Percentiles rank a stretch among this genome's conserved stretches.
phyloP scores from a whole-genome alignment of 2,797 vertebrate species.

The Pangasius mekongensis region DNA sequence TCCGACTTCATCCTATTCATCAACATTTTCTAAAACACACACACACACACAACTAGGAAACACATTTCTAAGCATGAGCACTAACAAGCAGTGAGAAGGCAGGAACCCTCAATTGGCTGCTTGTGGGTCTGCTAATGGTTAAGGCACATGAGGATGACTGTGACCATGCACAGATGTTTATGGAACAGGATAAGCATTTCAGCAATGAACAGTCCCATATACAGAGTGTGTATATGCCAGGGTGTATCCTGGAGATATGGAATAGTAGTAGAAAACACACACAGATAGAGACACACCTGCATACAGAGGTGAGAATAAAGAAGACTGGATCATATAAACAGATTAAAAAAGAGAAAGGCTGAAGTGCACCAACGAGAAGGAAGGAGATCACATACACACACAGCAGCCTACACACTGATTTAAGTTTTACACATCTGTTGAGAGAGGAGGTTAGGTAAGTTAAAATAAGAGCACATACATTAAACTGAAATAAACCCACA shows the following conservation, averaged over 20 bases:
- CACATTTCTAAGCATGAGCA: slow-evolving; percentile 23
- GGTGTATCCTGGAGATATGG: slow-evolving; percentile 13
- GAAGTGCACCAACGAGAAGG: slow-evolving; percentile 19
- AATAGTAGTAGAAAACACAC: slow-evolving; percentile 14
- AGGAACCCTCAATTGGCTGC: slow-evolving; percentile 38
- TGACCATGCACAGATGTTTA: slow-evolving; percentile 39
- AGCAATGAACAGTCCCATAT: slow-evolving; percentile 58
- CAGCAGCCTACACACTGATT: slow-evolving; percentile 39
- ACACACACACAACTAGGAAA: slow-evolving; percentile 26
- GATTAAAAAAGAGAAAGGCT: slow-evolving; percentile 34
- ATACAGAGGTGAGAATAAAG: neutral
- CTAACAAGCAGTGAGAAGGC: slow-evolving; percentile 27
- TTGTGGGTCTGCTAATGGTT: slow-evolving; percentile 42
- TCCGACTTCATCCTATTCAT: slow-evolving; percentile 3
- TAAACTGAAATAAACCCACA: neutral
- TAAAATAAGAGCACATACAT: slow-evolving; percentile 24
- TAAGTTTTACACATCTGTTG: slow-evolving; percentile 58
- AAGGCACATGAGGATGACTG: slow-evolving; percentile 57
- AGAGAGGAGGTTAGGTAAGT: slow-evolving; percentile 48
- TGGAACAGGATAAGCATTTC: slow-evolving; percentile 62
- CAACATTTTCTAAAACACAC: slow-evolving; percentile 23
- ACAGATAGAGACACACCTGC: slow-evolving; percentile 15
- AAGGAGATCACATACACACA: slow-evolving; percentile 32
- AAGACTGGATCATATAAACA: neutral
- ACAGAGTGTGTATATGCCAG: slow-evolving; percentile 42